Conservation (phyloP, 37 sponge, comb jelly and placozoan genomes). For the Oscarella lobularis region DNA sequence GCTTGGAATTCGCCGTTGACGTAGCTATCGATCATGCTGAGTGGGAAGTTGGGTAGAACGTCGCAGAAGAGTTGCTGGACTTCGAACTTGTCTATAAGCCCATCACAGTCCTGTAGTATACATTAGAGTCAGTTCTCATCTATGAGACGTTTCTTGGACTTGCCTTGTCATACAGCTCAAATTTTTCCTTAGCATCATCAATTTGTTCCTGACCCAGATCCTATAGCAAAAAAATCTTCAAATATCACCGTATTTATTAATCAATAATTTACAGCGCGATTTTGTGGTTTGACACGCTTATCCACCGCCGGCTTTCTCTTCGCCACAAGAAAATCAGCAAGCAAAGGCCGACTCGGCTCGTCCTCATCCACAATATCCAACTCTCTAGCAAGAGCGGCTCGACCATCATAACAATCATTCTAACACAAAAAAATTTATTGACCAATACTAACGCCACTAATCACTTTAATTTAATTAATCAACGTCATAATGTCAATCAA, state of each 20-base stretch:
- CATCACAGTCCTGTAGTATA: not conserved
- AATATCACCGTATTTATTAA: too few species aligned
- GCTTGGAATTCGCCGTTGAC: not conserved
- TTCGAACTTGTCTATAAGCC: not conserved
- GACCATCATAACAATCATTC: not conserved
- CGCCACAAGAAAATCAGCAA: not conserved
- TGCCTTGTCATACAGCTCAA: not conserved
- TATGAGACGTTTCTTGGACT: not conserved
- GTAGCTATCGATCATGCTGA: not conserved
- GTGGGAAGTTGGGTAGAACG: not conserved
- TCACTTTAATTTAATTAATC: not conserved
- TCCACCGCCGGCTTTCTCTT: not conserved
- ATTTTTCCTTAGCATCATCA: not conserved
- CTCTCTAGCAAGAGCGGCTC: not conserved
- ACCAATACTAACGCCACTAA: not conserved
- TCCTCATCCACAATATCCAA: not conserved
- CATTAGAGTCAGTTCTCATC: not conserved
- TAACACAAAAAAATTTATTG: not conserved
- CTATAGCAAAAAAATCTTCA: not conserved
- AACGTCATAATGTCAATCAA: not conserved
- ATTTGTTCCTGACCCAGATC: not conserved
- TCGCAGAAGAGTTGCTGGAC: not conserved
- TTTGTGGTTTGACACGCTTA: not conserved
- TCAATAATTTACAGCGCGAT: not conserved
- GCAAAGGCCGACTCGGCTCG: not conserved